Evolutionary conservation across 1,140 invertebrate species (phyloP).

Genomic region (Proctacanthus coquilletti): DNA sequence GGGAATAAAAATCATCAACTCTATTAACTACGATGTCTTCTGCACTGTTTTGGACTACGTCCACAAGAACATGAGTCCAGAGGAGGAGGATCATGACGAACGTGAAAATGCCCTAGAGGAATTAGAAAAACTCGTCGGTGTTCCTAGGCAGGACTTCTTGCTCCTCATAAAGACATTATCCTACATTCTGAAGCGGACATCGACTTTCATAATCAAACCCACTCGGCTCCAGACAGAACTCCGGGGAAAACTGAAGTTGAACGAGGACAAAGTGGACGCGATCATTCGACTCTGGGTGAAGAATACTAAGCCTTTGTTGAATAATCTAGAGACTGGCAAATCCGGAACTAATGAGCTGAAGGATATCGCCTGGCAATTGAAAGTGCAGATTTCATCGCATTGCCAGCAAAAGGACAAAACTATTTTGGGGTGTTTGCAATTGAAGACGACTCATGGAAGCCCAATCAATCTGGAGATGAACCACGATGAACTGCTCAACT

Average conservation of each 20-base stretch:
- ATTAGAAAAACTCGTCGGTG: slow-evolving; percentile 24
- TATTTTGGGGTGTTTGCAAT: slow-evolving; percentile 19
- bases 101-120: slow-evolving; percentile 22
- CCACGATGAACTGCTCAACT: slow-evolving; percentile 19
- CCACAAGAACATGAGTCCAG: slow-evolving; percentile 26
- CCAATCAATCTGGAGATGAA: slow-evolving; percentile 28
- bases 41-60: slow-evolving; percentile 26
- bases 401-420: slow-evolving; percentile 27
- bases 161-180: slow-evolving; percentile 28
- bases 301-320: slow-evolving; percentile 24
- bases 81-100: slow-evolving; percentile 11
- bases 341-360: slow-evolving; percentile 28
- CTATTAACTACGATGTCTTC: slow-evolving; percentile 24
- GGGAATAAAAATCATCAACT: slow-evolving; percentile 30
- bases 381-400: slow-evolving; percentile 26
- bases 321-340: slow-evolving; percentile 22
- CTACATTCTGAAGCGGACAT: slow-evolving; percentile 26
- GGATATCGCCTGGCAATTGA: slow-evolving; percentile 27
- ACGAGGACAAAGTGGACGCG: slow-evolving; percentile 29
- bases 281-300: slow-evolving; percentile 25
- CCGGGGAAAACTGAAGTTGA: slow-evolving; percentile 23
- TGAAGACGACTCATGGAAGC: slow-evolving; percentile 22
- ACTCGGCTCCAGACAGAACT: slow-evolving; percentile 22
- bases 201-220: slow-evolving; percentile 28
- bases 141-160: slow-evolving; percentile 21